phyloP scores from a whole-genome alignment of 2,113 vertebrate genomes.

The Piprites chloris region DNA sequence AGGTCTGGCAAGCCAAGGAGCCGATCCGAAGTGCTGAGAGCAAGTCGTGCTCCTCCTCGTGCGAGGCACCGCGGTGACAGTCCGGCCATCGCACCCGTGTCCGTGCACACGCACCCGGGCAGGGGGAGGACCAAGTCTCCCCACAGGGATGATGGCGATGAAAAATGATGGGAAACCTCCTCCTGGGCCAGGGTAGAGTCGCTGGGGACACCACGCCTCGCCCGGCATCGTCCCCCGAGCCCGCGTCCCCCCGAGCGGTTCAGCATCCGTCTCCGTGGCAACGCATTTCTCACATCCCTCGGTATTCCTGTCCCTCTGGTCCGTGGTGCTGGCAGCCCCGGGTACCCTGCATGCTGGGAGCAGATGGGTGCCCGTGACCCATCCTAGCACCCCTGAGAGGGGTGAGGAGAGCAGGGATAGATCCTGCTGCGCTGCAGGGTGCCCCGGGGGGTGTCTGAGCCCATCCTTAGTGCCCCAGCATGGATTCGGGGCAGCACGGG shows the following conservation, averaged over 20 bases:
- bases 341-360: not conserved
- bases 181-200: not conserved
- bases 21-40: not conserved
- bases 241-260: rapidly evolving
- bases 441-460: not conserved
- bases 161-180: not conserved
- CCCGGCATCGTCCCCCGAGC: not conserved
- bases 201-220: not conserved
- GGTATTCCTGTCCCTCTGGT: not conserved
- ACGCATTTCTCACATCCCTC: not conserved
- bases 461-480: not conserved
- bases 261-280: slow-evolving; percentile 48
- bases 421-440: not conserved
- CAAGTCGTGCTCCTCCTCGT: rapidly evolving
- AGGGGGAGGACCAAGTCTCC: not conserved
- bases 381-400: not conserved
- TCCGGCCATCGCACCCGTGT: not conserved
- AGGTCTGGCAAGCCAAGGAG: not conserved
- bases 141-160: not conserved
- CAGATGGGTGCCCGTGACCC: not conserved
- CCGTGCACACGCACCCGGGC: rapidly evolving
- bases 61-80: rapidly evolving
- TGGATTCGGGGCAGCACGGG: not conserved
- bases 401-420: rapidly evolving
- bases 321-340: rapidly evolving